phyloP scores from a whole-genome alignment of 2,888 invertebrate species.

The Leistus spinibarbis region DNA sequence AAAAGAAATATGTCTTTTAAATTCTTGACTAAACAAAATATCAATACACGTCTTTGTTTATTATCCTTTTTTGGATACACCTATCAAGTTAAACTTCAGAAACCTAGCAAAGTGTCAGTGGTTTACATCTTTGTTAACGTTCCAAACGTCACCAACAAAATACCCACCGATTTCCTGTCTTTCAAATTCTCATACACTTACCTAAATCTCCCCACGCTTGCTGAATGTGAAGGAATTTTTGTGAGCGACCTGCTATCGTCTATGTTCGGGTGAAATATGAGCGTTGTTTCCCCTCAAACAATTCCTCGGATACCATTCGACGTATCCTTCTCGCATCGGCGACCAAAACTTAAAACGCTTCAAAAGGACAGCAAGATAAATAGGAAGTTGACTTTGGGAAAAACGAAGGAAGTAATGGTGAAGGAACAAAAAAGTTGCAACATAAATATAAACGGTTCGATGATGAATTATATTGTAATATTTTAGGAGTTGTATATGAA shows the following conservation, averaged over 20 bases:
- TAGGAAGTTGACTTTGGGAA: constrained; percentile 6
- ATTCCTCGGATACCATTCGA: constrained; percentile 29
- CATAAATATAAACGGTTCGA: constrained; percentile 30
- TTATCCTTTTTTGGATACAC: too few relatives aligned
- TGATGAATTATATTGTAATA: constrained; percentile 40
- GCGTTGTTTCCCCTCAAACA: constrained; percentile 37
- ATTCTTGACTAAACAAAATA: too few relatives aligned
- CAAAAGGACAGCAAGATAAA: constrained; percentile 39
- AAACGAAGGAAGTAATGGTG: constrained; percentile 24
- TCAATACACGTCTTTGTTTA: too few relatives aligned
- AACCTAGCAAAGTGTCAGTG: constrained; percentile 21
- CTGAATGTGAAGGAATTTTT: too few relatives aligned
- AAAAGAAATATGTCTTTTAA: too few relatives aligned
- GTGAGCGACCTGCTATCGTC: not conserved
- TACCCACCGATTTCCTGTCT: constrained; percentile 34
- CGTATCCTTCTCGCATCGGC: constrained; percentile 5
- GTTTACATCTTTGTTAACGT: constrained; percentile 22
- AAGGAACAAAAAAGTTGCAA: constrained; percentile 31
- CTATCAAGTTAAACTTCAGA: not conserved
- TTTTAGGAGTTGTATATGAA: constrained; percentile 20
- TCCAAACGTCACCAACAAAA: constrained; percentile 21
- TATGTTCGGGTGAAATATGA: constrained; percentile 28
- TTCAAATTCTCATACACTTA: not conserved
- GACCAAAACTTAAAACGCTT: constrained; percentile 35
- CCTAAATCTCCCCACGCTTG: not conserved